Base-by-base conservation (phyloP, 2,888 invertebrate species). In the Gryllus longicercus region DNA sequence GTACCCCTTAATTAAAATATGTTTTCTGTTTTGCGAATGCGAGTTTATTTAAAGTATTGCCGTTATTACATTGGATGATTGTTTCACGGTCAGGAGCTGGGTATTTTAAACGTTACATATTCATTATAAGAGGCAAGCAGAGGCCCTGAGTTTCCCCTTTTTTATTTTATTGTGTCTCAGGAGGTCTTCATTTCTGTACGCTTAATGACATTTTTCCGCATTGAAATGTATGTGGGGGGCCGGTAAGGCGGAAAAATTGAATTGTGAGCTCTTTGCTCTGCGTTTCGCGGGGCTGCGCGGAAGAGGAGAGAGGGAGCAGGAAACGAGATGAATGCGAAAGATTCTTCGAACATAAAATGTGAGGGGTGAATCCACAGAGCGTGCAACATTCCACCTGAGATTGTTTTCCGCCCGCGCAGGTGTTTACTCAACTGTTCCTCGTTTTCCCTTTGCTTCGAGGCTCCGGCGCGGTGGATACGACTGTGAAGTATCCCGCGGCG, bases 1-100 rank as follows among this genome's bases (percentile, higher is more conserved):
- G 63, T 63, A 63, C n/a, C 63, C 63, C 63, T 63, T 63, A 63
- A 63, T 63, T 63, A 63, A 63, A 63, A 63, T 63, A 63, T 63
- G 63, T 63, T 63, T n/a, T 18, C 63, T 63, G 63, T 63, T 63
- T 63, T 63, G 63, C 11, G 63, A 63, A 63, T 63, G 63, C 16
- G 14, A 63, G 63, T 63, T n/a, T 63, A 63, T 63, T 63, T 63
- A 63, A 63, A 63, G 63, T 18, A 63, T 63, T 63, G 63, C 63
- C n/a, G 63, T 63, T 63, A 63, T 63, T 63, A 63, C 63, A 16
- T 18, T 63, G n/a, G 63, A 63, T 63, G 63, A 63, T 63, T 63
- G 63, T 63, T 63, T n/a, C n/a, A 18, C 63, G 14, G 63, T n/a
- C 14, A 63, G 63, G 38, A 38, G 14, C 63, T n/a, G 63, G 16